These are phyloP conservation scores for Amphiprion percula DNA, from an alignment of 2,113 vertebrate genomes.

Conservation along the genomic window DNA sequence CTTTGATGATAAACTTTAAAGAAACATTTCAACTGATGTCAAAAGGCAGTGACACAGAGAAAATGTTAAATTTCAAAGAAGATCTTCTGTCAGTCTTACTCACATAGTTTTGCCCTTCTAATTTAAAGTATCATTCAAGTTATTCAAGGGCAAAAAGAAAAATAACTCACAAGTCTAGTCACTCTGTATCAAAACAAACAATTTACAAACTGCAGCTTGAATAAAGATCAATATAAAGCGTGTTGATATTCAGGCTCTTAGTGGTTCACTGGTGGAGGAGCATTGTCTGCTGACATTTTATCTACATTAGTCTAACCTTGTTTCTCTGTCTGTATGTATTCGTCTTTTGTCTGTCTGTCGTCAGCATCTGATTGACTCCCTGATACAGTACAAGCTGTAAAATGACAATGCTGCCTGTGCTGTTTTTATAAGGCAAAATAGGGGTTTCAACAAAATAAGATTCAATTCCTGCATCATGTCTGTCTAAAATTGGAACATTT, in stretches of 20 bases:
- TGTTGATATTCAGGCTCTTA: not conserved
- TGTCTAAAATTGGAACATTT: not conserved
- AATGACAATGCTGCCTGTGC: not conserved
- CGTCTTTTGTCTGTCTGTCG: constrained; percentile 6
- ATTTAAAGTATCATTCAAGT: not conserved
- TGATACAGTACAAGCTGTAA: not conserved
- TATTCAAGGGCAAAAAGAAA: not conserved
- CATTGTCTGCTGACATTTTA: constrained; percentile 59
- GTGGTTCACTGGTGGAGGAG: constrained; percentile 45
- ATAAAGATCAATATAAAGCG: not conserved
- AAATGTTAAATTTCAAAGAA: not conserved
- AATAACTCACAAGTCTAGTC: not conserved
- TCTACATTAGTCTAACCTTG: constrained; percentile 13
- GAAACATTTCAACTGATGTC: not conserved
- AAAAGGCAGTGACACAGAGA: too few relatives aligned
- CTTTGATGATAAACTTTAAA: not conserved
- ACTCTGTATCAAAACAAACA: not conserved
- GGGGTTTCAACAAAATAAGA: not conserved
- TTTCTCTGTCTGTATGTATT: constrained; percentile 6
- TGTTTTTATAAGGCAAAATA: not conserved
- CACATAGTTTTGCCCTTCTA: not conserved
- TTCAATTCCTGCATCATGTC: not conserved
- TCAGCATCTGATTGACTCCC: constrained; percentile 11
- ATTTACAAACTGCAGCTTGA: not conserved
- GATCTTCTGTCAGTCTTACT: not conserved